Conservation (phyloP, 2,113 vertebrate species). For the Apus apus region DNA sequence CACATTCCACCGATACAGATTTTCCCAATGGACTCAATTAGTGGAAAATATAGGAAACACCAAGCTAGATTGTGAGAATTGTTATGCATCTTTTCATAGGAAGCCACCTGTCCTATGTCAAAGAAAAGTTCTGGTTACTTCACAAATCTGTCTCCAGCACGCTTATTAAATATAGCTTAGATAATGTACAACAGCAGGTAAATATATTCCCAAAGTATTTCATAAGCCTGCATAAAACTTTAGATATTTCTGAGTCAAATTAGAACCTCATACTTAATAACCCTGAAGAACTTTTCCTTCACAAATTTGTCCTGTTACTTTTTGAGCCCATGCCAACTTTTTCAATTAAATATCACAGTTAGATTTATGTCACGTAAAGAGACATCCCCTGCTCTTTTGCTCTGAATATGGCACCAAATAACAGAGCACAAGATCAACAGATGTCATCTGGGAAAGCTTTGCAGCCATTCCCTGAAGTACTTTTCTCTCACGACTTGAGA, state of each 20-base stretch:
- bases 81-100: not conserved
- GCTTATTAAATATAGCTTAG: not conserved
- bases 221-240: not conserved
- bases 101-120: not conserved
- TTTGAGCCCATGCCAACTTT: not conserved
- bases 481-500: not conserved
- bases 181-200: not conserved
- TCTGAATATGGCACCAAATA: not conserved
- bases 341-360: not conserved
- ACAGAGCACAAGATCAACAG: not conserved
- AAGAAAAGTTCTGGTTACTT: not conserved
- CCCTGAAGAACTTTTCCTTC: not conserved
- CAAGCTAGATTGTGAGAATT: not conserved
- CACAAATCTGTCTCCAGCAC: not conserved
- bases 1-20: accelerated
- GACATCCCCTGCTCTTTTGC: not conserved
- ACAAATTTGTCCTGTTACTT: not conserved
- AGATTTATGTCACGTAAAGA: not conserved
- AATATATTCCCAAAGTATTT: not conserved
- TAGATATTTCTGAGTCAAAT: not conserved
- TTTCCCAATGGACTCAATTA: not conserved
- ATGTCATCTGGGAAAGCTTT: not conserved
- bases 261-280: not conserved
- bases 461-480: not conserved
- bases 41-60: not conserved